These are phyloP conservation scores for Tipula confusa DNA, from an alignment of 2,888 invertebrate genomes.

Conservation along the genomic window DNA sequence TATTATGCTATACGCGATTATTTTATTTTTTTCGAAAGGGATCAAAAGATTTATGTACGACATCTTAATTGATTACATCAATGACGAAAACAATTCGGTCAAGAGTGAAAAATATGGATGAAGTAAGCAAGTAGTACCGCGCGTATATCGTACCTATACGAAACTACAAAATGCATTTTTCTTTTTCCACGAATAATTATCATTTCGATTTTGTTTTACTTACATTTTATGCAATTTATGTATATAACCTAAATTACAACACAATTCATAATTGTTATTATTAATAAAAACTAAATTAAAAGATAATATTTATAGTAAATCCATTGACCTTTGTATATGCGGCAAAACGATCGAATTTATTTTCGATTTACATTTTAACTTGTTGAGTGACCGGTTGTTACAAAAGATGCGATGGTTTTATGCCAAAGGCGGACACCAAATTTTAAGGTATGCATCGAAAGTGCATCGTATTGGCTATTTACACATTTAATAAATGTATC, in stretches of 20 bases:
- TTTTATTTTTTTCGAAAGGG: neutral
- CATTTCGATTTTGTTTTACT: neutral
- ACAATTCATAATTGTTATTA: neutral
- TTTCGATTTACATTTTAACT: neutral
- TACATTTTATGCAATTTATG: neutral
- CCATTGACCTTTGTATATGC: neutral
- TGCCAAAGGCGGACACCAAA: no score
- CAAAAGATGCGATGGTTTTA: no score
- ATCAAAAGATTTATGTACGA: neutral
- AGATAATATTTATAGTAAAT: neutral
- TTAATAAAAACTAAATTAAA: neutral
- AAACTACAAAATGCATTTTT: neutral
- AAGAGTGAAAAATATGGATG: neutral
- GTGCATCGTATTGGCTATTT: no score
- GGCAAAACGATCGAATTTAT: neutral
- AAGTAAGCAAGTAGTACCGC: neutral
- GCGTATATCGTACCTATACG: neutral
- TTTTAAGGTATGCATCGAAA: no score
- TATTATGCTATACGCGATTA: neutral
- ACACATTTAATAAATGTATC: no score
- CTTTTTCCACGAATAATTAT: conserved; percentile 9
- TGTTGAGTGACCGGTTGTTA: neutral
- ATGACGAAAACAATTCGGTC: neutral
- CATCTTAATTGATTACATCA: neutral
- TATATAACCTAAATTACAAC: neutral